Conservation (phyloP, 1,140 invertebrate genomes). For the Brachionus rubens region DNA sequence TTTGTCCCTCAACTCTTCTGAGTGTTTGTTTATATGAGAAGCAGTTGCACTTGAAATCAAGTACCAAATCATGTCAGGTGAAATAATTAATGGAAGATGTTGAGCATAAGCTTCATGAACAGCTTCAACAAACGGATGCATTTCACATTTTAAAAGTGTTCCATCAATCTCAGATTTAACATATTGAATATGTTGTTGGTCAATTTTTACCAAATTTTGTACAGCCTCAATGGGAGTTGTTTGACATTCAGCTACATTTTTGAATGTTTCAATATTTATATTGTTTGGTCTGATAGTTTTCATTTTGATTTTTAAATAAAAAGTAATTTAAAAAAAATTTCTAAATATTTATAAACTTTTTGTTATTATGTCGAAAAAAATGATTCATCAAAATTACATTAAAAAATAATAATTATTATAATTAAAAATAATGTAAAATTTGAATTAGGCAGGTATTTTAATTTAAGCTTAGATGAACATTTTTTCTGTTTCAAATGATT, state of each 20-base stretch:
- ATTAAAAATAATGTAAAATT: no score
- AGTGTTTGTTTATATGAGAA: constrained; percentile 23
- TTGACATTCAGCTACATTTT: background rate
- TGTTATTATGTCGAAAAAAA: no score
- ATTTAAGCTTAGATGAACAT: no score
- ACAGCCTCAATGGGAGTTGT: background rate
- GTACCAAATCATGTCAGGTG: constrained; percentile 40
- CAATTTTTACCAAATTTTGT: background rate
- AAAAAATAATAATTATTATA: no score
- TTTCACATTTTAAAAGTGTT: background rate
- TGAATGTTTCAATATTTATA: background rate
- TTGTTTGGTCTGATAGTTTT: constrained; percentile 28
- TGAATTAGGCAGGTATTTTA: no score
- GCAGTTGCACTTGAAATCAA: constrained; percentile 38
- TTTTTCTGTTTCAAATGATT: no score
- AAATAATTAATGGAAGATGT: constrained; percentile 33
- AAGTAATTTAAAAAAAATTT: no score
- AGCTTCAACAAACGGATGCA: constrained; percentile 43
- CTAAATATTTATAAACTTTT: no score
- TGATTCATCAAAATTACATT: no score
- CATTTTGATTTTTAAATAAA: no score
- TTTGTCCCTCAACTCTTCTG: constrained; percentile 24
- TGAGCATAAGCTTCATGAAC: constrained; percentile 3
- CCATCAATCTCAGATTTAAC: constrained; percentile 16
- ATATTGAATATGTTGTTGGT: constrained; percentile 25